These are phyloP conservation scores for Frieseomelitta varia DNA, from an alignment of 1,140 invertebrate species.

Conservation along the genomic window DNA sequence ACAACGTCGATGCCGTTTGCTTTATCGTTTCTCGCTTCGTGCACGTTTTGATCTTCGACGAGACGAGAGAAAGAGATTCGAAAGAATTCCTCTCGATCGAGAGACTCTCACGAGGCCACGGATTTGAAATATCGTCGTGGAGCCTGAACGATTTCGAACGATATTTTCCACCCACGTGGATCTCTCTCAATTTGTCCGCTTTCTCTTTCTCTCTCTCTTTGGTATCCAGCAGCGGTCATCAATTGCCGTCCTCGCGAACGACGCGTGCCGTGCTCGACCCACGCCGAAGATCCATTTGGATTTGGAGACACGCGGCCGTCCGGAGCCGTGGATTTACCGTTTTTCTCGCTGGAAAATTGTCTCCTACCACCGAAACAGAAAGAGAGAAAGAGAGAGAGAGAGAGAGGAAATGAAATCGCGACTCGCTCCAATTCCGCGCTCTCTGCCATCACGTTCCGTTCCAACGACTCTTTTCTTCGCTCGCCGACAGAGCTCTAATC, in stretches of 20 bases:
- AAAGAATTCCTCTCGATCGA: too few relatives aligned
- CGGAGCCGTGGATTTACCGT: not conserved
- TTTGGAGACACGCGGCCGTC: not conserved
- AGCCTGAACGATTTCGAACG: not conserved
- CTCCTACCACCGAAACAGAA: not conserved
- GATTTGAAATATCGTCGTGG: not conserved
- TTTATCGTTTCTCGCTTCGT: not conserved
- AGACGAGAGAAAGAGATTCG: too few relatives aligned
- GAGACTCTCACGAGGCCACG: not conserved
- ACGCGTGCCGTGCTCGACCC: slow-evolving; percentile 6
- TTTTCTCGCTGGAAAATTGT: not conserved
- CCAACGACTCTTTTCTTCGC: not conserved
- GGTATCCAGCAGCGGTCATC: slow-evolving; percentile 1
- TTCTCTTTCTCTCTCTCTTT: slow-evolving; percentile 29
- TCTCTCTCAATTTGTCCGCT: slow-evolving; percentile 32
- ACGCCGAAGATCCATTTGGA: slow-evolving; percentile 30
- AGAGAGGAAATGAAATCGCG: slow-evolving; percentile 4
- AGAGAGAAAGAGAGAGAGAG: too few relatives aligned
- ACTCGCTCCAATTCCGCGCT: slow-evolving; percentile 1
- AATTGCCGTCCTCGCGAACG: slow-evolving; percentile 17
- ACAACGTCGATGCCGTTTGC: slow-evolving; percentile 59
- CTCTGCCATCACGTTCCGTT: not conserved
- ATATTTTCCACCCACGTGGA: slow-evolving; percentile 25
- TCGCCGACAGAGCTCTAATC: not conserved
- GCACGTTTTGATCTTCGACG: not conserved